These are phyloP conservation scores for Chlorodrepanis virens DNA, from an alignment of 2,113 vertebrate species.

Conservation along the genomic window DNA sequence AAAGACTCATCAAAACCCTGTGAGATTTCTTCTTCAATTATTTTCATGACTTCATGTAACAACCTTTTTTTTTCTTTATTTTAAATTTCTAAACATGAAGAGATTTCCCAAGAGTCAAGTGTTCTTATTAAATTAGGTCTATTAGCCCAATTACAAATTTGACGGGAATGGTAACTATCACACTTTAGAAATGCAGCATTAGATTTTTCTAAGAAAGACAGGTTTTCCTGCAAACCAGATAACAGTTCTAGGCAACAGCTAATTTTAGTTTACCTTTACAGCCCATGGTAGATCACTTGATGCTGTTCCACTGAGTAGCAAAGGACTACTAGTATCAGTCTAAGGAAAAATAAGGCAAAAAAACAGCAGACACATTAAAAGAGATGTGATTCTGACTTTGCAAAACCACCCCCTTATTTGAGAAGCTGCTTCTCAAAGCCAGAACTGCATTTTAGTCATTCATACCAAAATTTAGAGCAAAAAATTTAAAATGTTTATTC, in stretches of 20 bases:
- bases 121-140: not conserved
- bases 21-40: not conserved
- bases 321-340: conserved; percentile 88
- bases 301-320: conserved; percentile 74
- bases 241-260: not conserved
- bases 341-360: conserved; percentile 41
- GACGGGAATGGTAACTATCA: not conserved
- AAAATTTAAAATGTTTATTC: not conserved
- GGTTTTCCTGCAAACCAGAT: not conserved
- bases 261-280: conserved; percentile 83
- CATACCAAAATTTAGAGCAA: not conserved
- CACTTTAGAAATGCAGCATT: not conserved
- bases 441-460: not conserved
- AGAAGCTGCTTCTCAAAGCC: not conserved
- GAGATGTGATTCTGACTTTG: not conserved
- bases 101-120: not conserved
- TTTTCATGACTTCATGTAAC: not conserved
- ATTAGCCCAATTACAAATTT: not conserved
- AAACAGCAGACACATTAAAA: not conserved
- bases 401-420: not conserved
- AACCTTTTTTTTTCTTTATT: not conserved
- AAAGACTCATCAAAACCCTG: not conserved
- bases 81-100: not conserved
- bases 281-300: conserved; percentile 85
- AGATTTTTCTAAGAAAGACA: not conserved